These are phyloP conservation scores for Eudasyphora cyanicolor DNA, from an alignment of 2,888 invertebrate genomes.

Conservation along the genomic window DNA sequence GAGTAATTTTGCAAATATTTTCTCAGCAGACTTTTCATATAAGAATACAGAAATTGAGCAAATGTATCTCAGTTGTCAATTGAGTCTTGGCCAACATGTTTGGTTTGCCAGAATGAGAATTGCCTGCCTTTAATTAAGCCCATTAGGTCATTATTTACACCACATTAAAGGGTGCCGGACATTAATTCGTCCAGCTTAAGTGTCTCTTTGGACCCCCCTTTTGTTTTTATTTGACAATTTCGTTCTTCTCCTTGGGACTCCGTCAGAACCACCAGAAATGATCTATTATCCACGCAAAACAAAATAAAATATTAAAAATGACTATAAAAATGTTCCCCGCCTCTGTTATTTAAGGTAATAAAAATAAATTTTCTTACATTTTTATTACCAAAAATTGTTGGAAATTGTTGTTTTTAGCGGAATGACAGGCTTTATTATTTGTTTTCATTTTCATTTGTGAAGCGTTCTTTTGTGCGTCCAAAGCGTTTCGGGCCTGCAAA, in stretches of 20 bases:
- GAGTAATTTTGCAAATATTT: too few species aligned
- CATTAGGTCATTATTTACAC: slow-evolving; percentile 6
- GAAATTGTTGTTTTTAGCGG: slow-evolving; percentile 1
- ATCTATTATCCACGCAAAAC: slow-evolving; percentile 6
- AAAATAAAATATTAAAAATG: slow-evolving; percentile 8
- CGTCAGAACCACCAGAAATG: not conserved
- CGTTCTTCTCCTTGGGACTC: not conserved
- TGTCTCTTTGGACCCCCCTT: not conserved
- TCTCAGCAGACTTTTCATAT: too few species aligned
- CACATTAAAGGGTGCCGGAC: slow-evolving; percentile 19
- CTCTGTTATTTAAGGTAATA: slow-evolving; percentile 49
- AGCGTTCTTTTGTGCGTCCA: not conserved
- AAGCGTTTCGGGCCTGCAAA: not conserved
- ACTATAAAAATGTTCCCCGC: slow-evolving; percentile 7
- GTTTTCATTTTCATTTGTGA: slow-evolving; percentile 26
- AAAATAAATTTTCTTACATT: slow-evolving; percentile 46
- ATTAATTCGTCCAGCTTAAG: not conserved
- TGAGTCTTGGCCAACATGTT: too few species aligned
- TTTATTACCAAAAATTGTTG: slow-evolving; percentile 57
- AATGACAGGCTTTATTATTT: not conserved
- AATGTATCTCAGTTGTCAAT: too few species aligned
- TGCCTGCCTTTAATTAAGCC: slow-evolving; percentile 19
- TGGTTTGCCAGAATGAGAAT: too few species aligned
- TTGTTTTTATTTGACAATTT: not conserved
- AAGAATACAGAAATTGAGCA: too few species aligned